phyloP scores from a whole-genome alignment of 2,113 vertebrate species.

The Melierax canorus region DNA sequence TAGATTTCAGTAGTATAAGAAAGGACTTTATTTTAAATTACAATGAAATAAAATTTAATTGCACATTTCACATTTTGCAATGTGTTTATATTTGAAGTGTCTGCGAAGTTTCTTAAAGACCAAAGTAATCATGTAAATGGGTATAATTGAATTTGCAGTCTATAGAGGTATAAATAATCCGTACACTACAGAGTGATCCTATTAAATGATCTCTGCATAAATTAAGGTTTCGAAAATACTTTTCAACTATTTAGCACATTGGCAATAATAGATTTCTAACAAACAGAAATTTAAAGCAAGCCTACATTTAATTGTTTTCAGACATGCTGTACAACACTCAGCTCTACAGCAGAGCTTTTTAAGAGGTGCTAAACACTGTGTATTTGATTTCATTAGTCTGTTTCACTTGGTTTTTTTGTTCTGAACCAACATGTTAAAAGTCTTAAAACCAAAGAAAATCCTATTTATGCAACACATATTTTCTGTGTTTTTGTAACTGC shows the following conservation, averaged over 20 bases:
- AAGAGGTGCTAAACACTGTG: slow-evolving; percentile 22
- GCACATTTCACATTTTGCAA: neutral
- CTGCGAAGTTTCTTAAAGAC: slow-evolving; percentile 37
- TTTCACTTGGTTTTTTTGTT: neutral
- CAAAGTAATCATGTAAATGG: slow-evolving; percentile 24
- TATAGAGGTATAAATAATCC: neutral
- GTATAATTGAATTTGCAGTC: slow-evolving; percentile 40
- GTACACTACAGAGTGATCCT: neutral
- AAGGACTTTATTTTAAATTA: slow-evolving; percentile 15
- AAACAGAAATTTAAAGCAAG: neutral
- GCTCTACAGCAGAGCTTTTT: neutral
- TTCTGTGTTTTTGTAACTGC: neutral
- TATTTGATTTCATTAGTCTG: slow-evolving; percentile 45
- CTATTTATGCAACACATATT: neutral
- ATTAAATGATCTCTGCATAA: neutral
- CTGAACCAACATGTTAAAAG: neutral
- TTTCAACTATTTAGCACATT: neutral
- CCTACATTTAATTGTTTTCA: neutral
- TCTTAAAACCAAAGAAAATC: slow-evolving; percentile 21
- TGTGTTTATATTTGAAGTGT: slow-evolving; percentile 30
- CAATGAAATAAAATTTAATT: slow-evolving; percentile 11
- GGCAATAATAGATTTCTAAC: neutral
- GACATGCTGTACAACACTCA: neutral
- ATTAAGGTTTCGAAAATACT: neutral
- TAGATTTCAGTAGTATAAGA: neutral